Base-by-base conservation (phyloP, 2,797 vertebrate species). In the Meda fulgida region DNA sequence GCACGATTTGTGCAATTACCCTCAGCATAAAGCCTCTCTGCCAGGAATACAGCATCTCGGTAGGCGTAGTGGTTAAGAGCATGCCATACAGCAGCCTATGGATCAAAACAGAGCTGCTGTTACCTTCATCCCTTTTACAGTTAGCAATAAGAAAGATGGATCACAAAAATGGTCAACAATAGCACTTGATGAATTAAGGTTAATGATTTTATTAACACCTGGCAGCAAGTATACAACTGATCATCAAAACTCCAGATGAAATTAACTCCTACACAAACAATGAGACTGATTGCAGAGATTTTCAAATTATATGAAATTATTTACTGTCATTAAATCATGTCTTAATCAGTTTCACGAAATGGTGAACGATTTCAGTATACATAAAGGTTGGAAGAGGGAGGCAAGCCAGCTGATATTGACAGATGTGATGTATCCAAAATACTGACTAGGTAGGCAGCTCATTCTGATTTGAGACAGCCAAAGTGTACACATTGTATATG, bases 41-140 rank as follows among this genome's bases (percentile, higher is more conserved):
- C 98, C 1, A 99, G 96, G 93, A 99, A 99, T 87, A 99, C 97
- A 0, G 98, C 98, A 58, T 99, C 98, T 79, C 97, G 95, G 90
- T 97, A 99, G 88, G 98, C 97, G 84, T 99, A 99, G 94, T 99
- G 98, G 94, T 99, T 99, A 91, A 99, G 96, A 87, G 98, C 98
- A 94, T 99, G 97, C 98, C 98, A 99, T 94, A 99, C 98, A 93
- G 98, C 98, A 96, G 98, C 98, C 98, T 99, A 89, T 46, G 92
- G 89, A 91, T 7, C 89, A 26, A 89, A 38, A 88, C 87, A 85
- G 60, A 88, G 19, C 36, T 78, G 9, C 26, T 5, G 65, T 51
- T 60, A 69, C 26, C 58, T 29, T 29, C 60, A 18, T 58, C 9
- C 26, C 16, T 55, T n/a, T 75, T 46, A 67, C 23, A 38, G 13